Percentiles rank a stretch among this genome's conserved stretches.
phyloP scores from a whole-genome alignment of 2,113 vertebrate species.

The Clinocottus analis region DNA sequence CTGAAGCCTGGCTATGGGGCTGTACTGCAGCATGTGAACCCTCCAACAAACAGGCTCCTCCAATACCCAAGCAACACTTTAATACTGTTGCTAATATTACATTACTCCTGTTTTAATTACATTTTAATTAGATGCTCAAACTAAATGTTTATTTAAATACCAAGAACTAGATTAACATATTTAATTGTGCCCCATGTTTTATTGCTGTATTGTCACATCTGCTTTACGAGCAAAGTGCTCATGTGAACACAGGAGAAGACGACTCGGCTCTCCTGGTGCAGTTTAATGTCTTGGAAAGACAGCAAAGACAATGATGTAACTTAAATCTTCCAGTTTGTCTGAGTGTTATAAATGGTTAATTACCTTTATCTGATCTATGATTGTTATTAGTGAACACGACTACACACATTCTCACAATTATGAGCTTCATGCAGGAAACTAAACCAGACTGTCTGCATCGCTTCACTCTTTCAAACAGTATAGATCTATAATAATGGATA shows the following conservation, averaged over 20 bases:
- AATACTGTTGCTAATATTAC: slow-evolving; percentile 11
- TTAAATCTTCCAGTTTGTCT: background rate
- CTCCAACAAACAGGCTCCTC: background rate
- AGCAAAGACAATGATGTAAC: background rate
- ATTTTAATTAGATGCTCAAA: slow-evolving; percentile 15
- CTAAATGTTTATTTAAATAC: slow-evolving; percentile 7
- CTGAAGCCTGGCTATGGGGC: background rate
- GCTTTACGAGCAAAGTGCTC: background rate
- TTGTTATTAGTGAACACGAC: background rate
- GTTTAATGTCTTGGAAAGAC: slow-evolving; percentile 10
- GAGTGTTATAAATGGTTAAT: slow-evolving; percentile 2
- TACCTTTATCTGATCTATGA: slow-evolving; percentile 4
- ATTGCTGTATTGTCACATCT: background rate
- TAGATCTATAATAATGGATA: background rate
- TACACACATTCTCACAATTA: background rate
- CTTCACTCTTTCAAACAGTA: background rate
- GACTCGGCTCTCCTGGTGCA: background rate
- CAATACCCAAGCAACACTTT: slow-evolving; percentile 1
- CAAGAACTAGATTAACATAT: slow-evolving; percentile 7
- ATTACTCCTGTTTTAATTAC: slow-evolving; percentile 20
- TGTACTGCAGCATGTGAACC: slow-evolving; percentile 1
- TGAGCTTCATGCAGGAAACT: background rate
- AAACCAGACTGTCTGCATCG: background rate
- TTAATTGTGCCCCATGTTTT: background rate
- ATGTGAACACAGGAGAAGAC: background rate